These are phyloP conservation scores for Myzus persicae DNA, from an alignment of 1,140 invertebrate species.

Conservation along the genomic window DNA sequence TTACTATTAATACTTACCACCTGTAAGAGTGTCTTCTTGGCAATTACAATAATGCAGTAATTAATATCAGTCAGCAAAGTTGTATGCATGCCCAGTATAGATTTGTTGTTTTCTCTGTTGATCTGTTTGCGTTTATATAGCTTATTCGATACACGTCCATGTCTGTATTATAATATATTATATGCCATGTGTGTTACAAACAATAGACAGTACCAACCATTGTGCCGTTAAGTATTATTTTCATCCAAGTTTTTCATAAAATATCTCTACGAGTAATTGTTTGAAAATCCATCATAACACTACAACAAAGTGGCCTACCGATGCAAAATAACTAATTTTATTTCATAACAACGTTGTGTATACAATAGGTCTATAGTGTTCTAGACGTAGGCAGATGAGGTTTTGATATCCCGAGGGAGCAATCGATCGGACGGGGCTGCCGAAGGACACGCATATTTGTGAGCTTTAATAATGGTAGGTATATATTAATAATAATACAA, in stretches of 20 bases:
- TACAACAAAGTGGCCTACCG: constrained; percentile 21
- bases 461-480: constrained; percentile 6
- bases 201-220: constrained; percentile 12
- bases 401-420: constrained; percentile 43
- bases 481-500: constrained; percentile 40
- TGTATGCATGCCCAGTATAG: background rate
- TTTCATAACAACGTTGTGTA: constrained; percentile 27
- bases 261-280: constrained; percentile 37
- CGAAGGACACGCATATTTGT: constrained; percentile 32
- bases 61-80: background rate
- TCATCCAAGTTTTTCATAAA: constrained; percentile 27
- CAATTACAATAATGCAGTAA: background rate
- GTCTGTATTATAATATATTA: background rate
- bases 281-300: constrained; percentile 39
- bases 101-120: constrained; percentile 11
- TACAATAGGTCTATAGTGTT: constrained; percentile 45
- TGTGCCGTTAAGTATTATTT: constrained; percentile 42
- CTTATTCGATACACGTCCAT: background rate
- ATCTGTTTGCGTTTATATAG: constrained; percentile 3
- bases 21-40: background rate
- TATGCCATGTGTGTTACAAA: background rate
- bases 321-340: constrained; percentile 47
- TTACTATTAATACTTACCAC: background rate
- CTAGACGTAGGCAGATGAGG: constrained; percentile 50
- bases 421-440: background rate